These are phyloP conservation scores for Apteryx owenii DNA, from an alignment of 2,113 vertebrate species.

Conservation along the genomic window DNA sequence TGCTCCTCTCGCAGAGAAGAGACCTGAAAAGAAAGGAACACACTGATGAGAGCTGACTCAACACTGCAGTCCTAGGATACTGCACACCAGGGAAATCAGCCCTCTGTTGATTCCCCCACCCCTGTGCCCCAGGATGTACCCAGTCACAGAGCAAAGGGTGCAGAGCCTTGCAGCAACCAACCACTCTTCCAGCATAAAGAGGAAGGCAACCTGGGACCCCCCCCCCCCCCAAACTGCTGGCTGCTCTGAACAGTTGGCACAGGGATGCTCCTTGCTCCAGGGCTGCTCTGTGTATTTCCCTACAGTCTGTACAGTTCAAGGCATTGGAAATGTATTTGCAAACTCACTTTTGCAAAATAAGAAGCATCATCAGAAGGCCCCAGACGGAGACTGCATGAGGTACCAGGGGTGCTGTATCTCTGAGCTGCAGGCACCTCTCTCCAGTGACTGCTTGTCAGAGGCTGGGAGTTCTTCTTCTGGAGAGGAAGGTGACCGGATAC, in stretches of 20 bases:
- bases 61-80: background rate
- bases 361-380: background rate
- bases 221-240: background rate
- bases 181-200: background rate
- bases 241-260: background rate
- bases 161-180: background rate
- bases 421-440: background rate
- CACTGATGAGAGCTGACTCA: background rate
- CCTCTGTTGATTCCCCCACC: background rate
- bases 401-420: background rate
- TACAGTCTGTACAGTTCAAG: background rate
- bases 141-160: background rate
- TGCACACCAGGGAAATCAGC: background rate
- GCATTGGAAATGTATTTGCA: background rate
- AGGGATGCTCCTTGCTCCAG: background rate
- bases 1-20: background rate
- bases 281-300: background rate
- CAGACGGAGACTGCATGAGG: background rate
- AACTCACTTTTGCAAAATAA: conserved; percentile 14
- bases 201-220: background rate
- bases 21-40: conserved; percentile 30
- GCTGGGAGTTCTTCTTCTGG: background rate
- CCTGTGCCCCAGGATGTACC: no score
- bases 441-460: background rate
- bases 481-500: background rate